Conservation (phyloP, 2,797 vertebrate species). For the Dallia pectoralis region DNA sequence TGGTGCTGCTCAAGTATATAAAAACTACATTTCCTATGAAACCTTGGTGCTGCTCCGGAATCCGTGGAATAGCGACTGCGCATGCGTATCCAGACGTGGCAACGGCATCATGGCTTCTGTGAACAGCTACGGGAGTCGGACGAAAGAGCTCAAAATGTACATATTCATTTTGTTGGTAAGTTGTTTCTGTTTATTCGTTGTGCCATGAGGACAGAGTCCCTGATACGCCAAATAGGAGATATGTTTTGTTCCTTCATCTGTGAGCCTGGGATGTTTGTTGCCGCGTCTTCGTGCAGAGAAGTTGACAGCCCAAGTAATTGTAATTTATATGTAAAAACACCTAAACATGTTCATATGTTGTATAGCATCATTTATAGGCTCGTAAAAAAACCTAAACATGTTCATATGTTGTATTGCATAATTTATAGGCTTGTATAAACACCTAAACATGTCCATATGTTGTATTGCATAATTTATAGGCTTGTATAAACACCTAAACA, state of each 20-base stretch:
- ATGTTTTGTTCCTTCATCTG: background rate
- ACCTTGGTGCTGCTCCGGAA: slow-evolving; percentile 40
- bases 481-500: too few relatives aligned
- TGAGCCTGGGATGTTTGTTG: background rate
- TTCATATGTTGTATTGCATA: too few relatives aligned
- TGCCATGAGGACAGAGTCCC: background rate
- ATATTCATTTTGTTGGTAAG: slow-evolving; percentile 72
- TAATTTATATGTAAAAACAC: slow-evolving; percentile 16
- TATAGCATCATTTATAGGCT: too few relatives aligned
- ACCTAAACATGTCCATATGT: too few relatives aligned
- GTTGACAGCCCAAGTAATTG: slow-evolving; percentile 64
- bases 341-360: too few relatives aligned
- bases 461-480: too few relatives aligned
- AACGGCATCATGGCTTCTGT: slow-evolving; percentile 83
- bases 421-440: too few relatives aligned
- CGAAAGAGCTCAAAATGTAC: slow-evolving; percentile 71
- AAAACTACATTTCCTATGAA: slow-evolving; percentile 67
- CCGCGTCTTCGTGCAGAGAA: slow-evolving; percentile 49
- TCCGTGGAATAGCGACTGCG: slow-evolving; percentile 62
- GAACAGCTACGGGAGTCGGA: slow-evolving; percentile 66
- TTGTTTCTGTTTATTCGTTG: slow-evolving; percentile 17
- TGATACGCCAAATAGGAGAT: background rate
- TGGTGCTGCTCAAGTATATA: too few relatives aligned
- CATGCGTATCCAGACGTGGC: slow-evolving; percentile 82
- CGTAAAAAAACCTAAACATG: slow-evolving; percentile 2